Conservation (phyloP, 1,140 invertebrate genomes). For the Diuraphis noxia region DNA sequence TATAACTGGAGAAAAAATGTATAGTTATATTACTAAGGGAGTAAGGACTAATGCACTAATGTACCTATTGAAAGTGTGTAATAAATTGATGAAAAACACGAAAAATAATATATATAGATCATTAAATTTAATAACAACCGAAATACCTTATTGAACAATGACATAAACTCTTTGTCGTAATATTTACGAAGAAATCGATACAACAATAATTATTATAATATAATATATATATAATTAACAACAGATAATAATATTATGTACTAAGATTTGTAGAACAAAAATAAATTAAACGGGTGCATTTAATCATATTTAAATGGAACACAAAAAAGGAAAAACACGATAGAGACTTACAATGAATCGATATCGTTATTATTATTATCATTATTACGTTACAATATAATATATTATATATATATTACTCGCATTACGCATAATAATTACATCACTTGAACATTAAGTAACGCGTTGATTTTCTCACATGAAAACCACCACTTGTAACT, state of each 20-base stretch:
- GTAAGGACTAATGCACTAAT: too few relatives aligned
- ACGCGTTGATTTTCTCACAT: not conserved
- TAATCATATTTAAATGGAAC: not conserved
- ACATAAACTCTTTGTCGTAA: constrained; percentile 45
- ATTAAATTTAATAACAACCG: constrained; percentile 42
- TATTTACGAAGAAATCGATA: constrained; percentile 27
- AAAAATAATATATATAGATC: constrained; percentile 4
- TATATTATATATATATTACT: not conserved
- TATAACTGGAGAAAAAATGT: not conserved
- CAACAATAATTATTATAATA: constrained; percentile 37
- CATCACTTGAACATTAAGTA: constrained; percentile 8
- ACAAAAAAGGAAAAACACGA: constrained; percentile 5
- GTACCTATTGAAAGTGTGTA: not conserved
- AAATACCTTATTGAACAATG: constrained; percentile 40
- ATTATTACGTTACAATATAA: not conserved
- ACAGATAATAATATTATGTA: constrained; percentile 32
- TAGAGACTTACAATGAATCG: constrained; percentile 12
- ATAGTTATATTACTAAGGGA: not conserved
- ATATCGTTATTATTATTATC: constrained; percentile 10
- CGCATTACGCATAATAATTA: not conserved
- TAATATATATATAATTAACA: constrained; percentile 38
- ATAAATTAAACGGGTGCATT: constrained; percentile 12
- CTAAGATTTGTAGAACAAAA: constrained; percentile 12
- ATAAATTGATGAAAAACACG: not conserved
- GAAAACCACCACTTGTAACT: not conserved